A percentile compares a stretch with the other conserved stretches of the same genome.
Conservation (phyloP, 2,888 invertebrate genomes). For the Syrphus vitripennis region DNA sequence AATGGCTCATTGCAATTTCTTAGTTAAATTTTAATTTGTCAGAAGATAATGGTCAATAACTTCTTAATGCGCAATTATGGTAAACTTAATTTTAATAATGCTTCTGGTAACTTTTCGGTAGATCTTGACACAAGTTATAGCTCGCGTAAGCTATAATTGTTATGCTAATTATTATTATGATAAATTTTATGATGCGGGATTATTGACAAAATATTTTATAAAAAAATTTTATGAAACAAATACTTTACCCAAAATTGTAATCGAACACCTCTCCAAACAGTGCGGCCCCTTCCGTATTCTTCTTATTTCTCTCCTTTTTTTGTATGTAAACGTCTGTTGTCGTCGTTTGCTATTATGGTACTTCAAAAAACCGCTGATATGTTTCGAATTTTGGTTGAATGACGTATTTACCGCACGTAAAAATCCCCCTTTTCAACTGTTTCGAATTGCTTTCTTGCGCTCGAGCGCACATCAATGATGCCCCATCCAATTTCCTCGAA, state of each 20-base stretch:
- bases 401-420: slow-evolving; percentile 28
- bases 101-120: no score
- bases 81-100: no score
- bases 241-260: neutral
- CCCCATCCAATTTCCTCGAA: neutral
- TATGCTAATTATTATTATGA: no score
- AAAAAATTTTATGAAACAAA: neutral
- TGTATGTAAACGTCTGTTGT: neutral
- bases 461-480: slow-evolving; percentile 14
- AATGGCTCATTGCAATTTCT: no score
- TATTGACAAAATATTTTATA: no score
- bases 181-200: no score
- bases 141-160: no score
- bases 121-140: no score
- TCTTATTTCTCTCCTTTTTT: neutral
- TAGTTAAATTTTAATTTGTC: no score
- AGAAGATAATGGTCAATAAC: no score
- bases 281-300: neutral
- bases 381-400: slow-evolving; percentile 32
- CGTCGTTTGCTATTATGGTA: neutral
- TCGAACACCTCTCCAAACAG: neutral
- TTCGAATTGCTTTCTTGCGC: neutral
- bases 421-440: slow-evolving; percentile 10
- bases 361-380: slow-evolving; percentile 34
- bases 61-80: no score